Conservation (phyloP, 2,113 vertebrate genomes). For the Bettongia penicillata region DNA sequence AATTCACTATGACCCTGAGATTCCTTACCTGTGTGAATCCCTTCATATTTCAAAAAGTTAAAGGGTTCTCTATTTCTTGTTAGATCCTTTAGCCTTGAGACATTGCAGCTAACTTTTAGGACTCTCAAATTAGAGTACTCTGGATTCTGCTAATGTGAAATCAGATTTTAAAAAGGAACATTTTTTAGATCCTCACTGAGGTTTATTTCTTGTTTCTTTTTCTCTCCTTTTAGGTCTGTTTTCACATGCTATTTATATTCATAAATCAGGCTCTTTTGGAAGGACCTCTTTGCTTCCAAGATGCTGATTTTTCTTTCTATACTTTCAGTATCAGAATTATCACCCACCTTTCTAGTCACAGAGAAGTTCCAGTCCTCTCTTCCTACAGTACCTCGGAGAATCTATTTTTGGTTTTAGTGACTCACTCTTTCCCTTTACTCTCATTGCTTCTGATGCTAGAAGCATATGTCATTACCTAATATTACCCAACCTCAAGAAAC, state of each 20-base stretch:
- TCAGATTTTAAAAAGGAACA: background rate
- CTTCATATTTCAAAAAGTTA: background rate
- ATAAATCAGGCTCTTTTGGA: background rate
- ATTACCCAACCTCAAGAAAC: background rate
- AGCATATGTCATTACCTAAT: background rate
- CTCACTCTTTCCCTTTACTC: background rate
- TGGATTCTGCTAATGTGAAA: background rate
- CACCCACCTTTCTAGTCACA: background rate
- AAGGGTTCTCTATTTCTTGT: background rate
- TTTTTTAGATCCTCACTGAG: background rate
- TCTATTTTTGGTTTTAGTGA: background rate
- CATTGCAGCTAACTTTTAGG: background rate
- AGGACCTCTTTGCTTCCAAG: background rate
- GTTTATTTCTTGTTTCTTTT: background rate
- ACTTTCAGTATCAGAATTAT: background rate
- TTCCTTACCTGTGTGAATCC: background rate
- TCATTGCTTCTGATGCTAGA: slow-evolving; percentile 20
- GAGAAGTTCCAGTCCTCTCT: background rate
- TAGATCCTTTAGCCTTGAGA: background rate
- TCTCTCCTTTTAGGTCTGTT: background rate
- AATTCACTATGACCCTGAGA: background rate
- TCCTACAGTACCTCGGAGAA: background rate
- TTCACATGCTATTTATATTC: background rate
- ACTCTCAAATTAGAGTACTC: background rate
- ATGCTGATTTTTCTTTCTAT: background rate